Percentiles rank a stretch among this genome's conserved stretches.
Evolutionary conservation across 2,888 invertebrate species (phyloP).

Genomic region (Myathropa florea): DNA sequence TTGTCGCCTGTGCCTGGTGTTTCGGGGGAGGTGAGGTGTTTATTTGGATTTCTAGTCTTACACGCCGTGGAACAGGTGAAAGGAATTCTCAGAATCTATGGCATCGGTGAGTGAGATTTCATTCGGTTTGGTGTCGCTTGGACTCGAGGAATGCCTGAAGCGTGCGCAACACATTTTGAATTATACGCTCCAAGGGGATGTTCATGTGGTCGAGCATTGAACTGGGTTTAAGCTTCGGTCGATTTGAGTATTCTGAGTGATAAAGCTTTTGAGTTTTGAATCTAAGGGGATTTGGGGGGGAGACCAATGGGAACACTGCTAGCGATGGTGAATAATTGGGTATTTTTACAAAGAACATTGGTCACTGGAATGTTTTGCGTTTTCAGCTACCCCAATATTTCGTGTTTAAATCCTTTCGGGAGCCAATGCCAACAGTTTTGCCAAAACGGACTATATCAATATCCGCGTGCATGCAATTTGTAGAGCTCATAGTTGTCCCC

Average conservation of each 20-base stretch:
- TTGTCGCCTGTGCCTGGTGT: slow-evolving; percentile 38
- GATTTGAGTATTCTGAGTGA: not conserved
- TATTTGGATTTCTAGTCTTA: slow-evolving; percentile 20
- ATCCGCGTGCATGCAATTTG: too few species aligned
- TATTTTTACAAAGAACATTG: too few species aligned
- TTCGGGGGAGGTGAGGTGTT: slow-evolving; percentile 19
- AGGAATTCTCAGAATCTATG: slow-evolving; percentile 19
- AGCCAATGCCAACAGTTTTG: too few species aligned
- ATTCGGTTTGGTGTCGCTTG: slow-evolving; percentile 8
- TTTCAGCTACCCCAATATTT: too few species aligned
- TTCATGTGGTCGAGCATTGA: not conserved
- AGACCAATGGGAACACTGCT: too few species aligned
- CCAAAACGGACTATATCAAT: too few species aligned
- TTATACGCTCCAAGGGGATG: not conserved
- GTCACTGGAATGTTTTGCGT: too few species aligned
- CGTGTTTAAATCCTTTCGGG: too few species aligned
- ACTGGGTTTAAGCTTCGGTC: not conserved
- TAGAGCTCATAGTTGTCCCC: too few species aligned
- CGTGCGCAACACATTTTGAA: not conserved
- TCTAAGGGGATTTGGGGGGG: too few species aligned
- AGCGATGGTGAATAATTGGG: too few species aligned
- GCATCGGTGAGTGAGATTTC: not conserved
- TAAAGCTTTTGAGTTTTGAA: not conserved
- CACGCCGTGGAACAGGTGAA: slow-evolving; percentile 26
- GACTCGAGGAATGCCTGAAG: not conserved